Evolutionary conservation across 2,888 invertebrate species (phyloP).

Genomic region (Mylabris sibirica): DNA sequence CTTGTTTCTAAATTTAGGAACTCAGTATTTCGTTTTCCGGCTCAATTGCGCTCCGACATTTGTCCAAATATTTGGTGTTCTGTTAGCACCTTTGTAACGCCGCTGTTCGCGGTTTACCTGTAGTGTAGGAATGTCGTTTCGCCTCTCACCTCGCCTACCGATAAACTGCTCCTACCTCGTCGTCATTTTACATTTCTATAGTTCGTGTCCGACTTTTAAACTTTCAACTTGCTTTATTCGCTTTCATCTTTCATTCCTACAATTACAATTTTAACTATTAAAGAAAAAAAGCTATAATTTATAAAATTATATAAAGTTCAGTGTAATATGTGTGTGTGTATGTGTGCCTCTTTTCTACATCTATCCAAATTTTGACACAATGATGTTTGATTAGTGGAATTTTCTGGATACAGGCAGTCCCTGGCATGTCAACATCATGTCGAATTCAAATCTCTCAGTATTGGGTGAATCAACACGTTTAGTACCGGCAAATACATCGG

Average conservation of each 20-base stretch:
- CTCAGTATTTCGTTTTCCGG: too few relatives aligned
- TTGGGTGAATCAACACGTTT: conserved; percentile 88
- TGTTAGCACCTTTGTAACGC: conserved; percentile 5
- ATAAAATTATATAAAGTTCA: neutral
- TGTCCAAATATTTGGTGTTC: neutral
- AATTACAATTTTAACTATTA: neutral
- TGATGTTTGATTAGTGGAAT: conserved; percentile 8
- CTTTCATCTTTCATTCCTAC: neutral
- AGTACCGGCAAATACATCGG: conserved; percentile 88
- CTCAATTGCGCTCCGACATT: too few relatives aligned
- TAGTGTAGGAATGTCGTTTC: conserved; percentile 49
- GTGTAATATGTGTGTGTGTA: neutral
- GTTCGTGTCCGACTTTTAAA: conserved; percentile 15
- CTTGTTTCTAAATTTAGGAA: too few relatives aligned
- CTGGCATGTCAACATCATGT: conserved; percentile 92
- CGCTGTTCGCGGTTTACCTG: conserved; percentile 38
- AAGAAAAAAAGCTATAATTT: neutral
- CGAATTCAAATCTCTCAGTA: conserved; percentile 76
- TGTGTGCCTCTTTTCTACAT: neutral
- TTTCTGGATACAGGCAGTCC: conserved; percentile 78
- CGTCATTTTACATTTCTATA: conserved; percentile 28
- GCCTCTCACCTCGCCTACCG: conserved; percentile 50
- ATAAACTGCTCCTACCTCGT: conserved; percentile 33
- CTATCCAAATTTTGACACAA: neutral
- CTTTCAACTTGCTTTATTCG: neutral